Percentiles rank a stretch among this genome's conserved stretches.
phyloP scores from a whole-genome alignment of 35 echinoderm and acorn worm species.

The Antedon bifida region DNA sequence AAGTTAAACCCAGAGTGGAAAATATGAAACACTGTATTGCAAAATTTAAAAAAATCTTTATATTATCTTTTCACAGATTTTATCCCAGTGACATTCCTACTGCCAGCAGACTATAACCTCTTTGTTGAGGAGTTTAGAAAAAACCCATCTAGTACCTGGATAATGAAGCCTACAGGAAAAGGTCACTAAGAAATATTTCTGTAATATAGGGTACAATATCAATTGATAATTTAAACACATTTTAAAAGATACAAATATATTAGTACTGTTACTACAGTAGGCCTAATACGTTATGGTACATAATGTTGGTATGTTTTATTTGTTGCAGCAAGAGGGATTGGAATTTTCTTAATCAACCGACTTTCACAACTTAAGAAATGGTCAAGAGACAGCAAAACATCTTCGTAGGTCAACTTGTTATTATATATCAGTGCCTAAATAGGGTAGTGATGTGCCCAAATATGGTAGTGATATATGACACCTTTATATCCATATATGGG shows the following conservation, averaged over 20 bases:
- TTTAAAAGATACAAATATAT: too few relatives aligned
- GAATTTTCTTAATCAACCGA: slow-evolving; percentile 92
- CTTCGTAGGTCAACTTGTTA: slow-evolving; percentile 53
- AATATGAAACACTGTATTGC: too few relatives aligned
- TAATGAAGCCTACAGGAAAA: slow-evolving; percentile 99
- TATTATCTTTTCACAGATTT: slow-evolving; percentile 61
- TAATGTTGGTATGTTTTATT: too few relatives aligned
- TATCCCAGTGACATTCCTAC: slow-evolving; percentile 78
- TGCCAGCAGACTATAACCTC: slow-evolving; percentile 94
- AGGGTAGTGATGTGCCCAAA: too few relatives aligned
- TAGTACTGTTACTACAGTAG: too few relatives aligned
- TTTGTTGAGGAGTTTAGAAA: slow-evolving; percentile 98
- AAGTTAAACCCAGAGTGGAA: too few relatives aligned
- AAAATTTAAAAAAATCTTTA: neutral
- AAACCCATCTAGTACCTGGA: slow-evolving; percentile 95
- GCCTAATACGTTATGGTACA: too few relatives aligned
- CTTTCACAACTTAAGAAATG: slow-evolving; percentile 95
- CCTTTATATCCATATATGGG: neutral
- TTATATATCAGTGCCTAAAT: too few relatives aligned
- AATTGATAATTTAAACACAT: too few relatives aligned
- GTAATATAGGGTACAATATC: too few relatives aligned
- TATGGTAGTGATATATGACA: too few relatives aligned
- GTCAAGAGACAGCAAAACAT: slow-evolving; percentile 92
- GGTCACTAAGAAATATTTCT: too few relatives aligned
- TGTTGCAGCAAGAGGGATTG: slow-evolving; percentile 71